Evolutionary conservation across 2,113 vertebrate species (phyloP), one percentile per base, ranked within the genome.

Genomic region (Microcebus murinus): DNA sequence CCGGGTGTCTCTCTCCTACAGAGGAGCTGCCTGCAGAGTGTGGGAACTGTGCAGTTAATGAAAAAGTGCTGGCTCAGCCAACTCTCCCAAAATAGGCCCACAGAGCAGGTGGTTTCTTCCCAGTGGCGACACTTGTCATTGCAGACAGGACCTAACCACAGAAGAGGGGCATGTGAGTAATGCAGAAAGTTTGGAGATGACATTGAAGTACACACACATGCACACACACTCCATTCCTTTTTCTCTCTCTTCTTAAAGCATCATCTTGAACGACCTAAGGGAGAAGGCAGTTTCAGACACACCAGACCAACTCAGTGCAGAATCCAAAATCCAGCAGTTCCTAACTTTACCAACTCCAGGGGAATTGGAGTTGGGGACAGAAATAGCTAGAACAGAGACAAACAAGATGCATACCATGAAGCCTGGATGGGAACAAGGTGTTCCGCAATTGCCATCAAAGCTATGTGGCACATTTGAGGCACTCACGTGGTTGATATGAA

Each of bases 191-290:
- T 29, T 87, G 34, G 68, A 36, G 52, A 31, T 7, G 14, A 18
- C 55, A 9, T 0, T 2, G 15, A 77, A 39, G 57, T 4, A 0
- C 0, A 0, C 18, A 10, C 4, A 18, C 8, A 6, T 8, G 3
- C 12, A 9, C 14, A 55, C 57, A 18, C 15, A 21, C 13, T 34
- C 8, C 23, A 48, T 15, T 39, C 8, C 4, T 17, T 42, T 3
- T 2, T 7, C 1, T 8, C 17, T 81, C 17, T 59, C 42, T 45
- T 14, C 29, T 42, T 42, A 11, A 70, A 94, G 42, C 21, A 63
- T 20, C 31, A 17, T 39, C 39, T 27, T 27, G 23, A 57, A 82
- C 17, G 59, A 20, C 4, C 1, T 31, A 10, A 81, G 48, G 27
- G 17, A 14, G 52, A 86, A 68, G 31, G 9, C 27, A 42, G 31